Conservation (phyloP, 2,888 invertebrate genomes). For the Mythimna pallens region DNA sequence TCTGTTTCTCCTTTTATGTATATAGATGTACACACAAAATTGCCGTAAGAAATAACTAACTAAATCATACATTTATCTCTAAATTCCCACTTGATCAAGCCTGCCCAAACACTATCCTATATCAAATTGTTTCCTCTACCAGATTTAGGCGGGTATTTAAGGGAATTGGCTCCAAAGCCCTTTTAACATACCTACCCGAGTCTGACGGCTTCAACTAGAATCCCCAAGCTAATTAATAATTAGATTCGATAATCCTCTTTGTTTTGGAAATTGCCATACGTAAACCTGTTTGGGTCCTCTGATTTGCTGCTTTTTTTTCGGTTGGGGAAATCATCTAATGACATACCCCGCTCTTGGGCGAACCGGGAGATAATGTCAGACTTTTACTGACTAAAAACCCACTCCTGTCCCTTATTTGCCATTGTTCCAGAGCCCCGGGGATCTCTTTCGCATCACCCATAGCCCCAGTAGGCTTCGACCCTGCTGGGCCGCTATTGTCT, state of each 20-base stretch:
- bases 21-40: too few species aligned
- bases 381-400: too few species aligned
- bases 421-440: too few species aligned
- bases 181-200: conserved; percentile 44
- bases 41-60: too few species aligned
- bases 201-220: conserved; percentile 40
- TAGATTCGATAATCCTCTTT: conserved; percentile 58
- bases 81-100: conserved; percentile 18
- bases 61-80: neutral
- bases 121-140: conserved; percentile 43
- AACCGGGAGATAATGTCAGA: too few species aligned
- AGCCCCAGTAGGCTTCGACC: too few species aligned
- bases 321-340: too few species aligned
- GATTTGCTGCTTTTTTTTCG: neutral
- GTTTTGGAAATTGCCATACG: conserved; percentile 45
- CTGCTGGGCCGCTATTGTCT: too few species aligned
- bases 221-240: conserved; percentile 58
- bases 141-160: conserved; percentile 39
- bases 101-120: conserved; percentile 42
- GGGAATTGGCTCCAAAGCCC: conserved; percentile 48
- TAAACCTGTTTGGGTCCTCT: conserved; percentile 22
- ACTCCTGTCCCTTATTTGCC: too few species aligned
- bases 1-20: too few species aligned
- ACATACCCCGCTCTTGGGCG: too few species aligned
- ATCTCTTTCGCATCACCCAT: too few species aligned